Evolutionary conservation across 1,140 invertebrate species (phyloP).

Genomic region (Pectinophora gossypiella): DNA sequence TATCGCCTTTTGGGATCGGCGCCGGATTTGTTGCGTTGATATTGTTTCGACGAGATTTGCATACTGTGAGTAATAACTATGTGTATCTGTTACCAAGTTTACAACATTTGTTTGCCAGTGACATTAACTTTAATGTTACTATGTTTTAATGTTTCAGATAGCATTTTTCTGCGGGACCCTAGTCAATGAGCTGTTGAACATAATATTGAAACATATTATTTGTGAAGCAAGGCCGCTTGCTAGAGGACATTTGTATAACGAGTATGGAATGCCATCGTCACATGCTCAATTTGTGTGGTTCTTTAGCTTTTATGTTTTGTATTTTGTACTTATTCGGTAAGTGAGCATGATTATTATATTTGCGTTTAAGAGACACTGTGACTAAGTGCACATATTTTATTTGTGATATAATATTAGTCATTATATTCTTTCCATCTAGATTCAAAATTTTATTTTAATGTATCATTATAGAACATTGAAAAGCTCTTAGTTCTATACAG

Average conservation of each 20-base stretch:
- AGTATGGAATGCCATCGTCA: slow-evolving; percentile 96
- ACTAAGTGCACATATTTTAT: too few species aligned
- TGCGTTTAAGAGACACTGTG: too few species aligned
- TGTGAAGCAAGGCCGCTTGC: slow-evolving; percentile 86
- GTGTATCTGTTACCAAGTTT: too few species aligned
- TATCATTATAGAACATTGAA: too few species aligned
- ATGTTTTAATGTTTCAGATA: slow-evolving; percentile 81
- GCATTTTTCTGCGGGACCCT: slow-evolving; percentile 88
- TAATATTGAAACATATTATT: slow-evolving; percentile 88
- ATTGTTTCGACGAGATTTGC: slow-evolving; percentile 91
- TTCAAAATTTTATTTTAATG: too few species aligned
- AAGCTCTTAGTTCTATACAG: too few species aligned
- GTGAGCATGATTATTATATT: too few species aligned
- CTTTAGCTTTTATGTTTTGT: slow-evolving; percentile 89
- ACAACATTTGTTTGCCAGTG: too few species aligned
- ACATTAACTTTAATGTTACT: too few species aligned
- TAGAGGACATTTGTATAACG: slow-evolving; percentile 82
- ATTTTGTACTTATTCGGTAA: slow-evolving; percentile 93
- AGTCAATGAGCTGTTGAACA: slow-evolving; percentile 88
- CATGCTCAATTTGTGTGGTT: slow-evolving; percentile 97
- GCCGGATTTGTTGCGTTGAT: slow-evolving; percentile 90
- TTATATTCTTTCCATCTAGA: too few species aligned
- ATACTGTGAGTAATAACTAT: slow-evolving; percentile 92
- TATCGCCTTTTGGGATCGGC: slow-evolving; percentile 88
- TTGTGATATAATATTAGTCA: too few species aligned